Evolutionary conservation across 2,113 vertebrate species (phyloP), one percentile per base, ranked within the genome.

Genomic region (Aptenodytes patagonicus): DNA sequence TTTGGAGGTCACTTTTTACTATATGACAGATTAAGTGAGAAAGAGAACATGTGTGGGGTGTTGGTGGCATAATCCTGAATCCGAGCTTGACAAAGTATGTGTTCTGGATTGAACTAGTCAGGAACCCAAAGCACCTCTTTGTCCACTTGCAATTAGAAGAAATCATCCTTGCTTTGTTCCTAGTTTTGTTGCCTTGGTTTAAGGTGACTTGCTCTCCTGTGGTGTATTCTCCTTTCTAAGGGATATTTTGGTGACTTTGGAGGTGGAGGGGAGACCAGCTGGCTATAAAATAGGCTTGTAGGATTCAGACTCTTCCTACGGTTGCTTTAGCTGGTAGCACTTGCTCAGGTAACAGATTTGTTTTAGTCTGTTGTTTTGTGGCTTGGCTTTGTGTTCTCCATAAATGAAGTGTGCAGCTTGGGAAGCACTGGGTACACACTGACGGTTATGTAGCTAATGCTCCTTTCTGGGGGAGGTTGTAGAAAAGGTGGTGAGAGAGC

Each of bases 361-460:
- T 26, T 92, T 69, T 29, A 40, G 54, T 64, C 58, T 68, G 42
- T 61, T 6, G 7, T 54, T 85, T 13, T 57, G 81, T 55, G 64
- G 29, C 58, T 91, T 61, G 78, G 24, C 65, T 78, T 85, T 78
- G 31, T 71, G 42, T 18, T 78, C 34, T 38, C 31, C 17, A 2
- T 2, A 38, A 55, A 19, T 1, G 8, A 34, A 13, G 22, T 1
- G 38, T 20, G 19, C 10, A 13, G 38, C 40, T 82, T 16, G 65
- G 77, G 76, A 32, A 68, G 76, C 29, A 4, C n/a, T 3, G 42
- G 25, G 10, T 11, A 6, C 60, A 8, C 44, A 6, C 1, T 13
- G 18, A 28, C 2, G 3, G 21, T 38, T 36, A 0, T 2, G 1
- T 6, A 57, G 75, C 51, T 17, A 7, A 0, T 13, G 44, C 34